Base-by-base conservation (phyloP, 2,888 invertebrate genomes). In the Hirudinaria manillensis region DNA sequence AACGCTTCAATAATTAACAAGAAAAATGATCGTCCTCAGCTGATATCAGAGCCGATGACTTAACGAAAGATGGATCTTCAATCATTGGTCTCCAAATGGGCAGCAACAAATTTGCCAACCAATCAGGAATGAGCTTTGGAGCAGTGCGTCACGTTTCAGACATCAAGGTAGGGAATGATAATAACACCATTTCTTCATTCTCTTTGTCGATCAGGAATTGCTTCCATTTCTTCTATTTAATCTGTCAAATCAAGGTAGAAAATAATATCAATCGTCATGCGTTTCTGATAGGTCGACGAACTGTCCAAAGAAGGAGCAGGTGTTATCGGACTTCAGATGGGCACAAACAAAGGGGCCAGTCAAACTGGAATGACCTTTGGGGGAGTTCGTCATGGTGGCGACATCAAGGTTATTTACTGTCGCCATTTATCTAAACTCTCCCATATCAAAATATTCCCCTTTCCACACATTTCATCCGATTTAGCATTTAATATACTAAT, bases 321-420 rank as follows among this genome's bases (percentile, higher is more conserved):
- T 29, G 65, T 73, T 16, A 73, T 74, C 72, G 56, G 73, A 19
- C 45, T 73, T 29, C 73, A 73, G 73, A 65, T 65, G 73, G 73
- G 73, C 32, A 36, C 36, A 21, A 73, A 73, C 73, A 73, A 73
- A 38, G 32, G 19, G 6, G 61, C 73, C 34, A 56, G 34, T n/a
- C 73, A 73, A 61, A 65, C 55, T 32, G 73, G 73, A 61, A 73
- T 73, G 73, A 65, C 56, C 29, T 72, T 73, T 65, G 73, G 73
- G 34, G 73, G 56, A 36, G 73, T 73, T 19, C 32, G 73, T 21
- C 73, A 78, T 53, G 70, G 74, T 66, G 80, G 83, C 53, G 83
- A 84, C 78, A 84, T 84, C 75, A 73, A 81, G 55, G 81, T 82
- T 38, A 83, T 16, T 16, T 53, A n/a, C n/a, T n/a, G n/a, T n/a